These are phyloP conservation scores for Sitta carolinensis DNA, from an alignment of 2,797 vertebrate genomes.

Conservation along the genomic window DNA sequence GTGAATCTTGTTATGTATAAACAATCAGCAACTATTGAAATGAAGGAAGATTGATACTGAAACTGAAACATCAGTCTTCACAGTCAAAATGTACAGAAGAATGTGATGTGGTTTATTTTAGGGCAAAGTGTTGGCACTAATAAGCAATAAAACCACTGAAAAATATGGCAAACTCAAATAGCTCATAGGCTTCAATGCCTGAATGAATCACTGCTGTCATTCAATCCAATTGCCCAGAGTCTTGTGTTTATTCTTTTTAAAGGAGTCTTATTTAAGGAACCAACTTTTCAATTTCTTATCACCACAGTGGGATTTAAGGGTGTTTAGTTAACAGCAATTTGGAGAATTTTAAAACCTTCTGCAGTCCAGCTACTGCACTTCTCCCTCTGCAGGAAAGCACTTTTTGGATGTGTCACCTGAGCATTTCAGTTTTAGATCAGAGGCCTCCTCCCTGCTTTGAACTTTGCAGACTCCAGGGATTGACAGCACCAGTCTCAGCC, in stretches of 20 bases:
- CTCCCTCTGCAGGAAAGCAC: neutral
- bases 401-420: neutral
- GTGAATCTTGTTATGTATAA: neutral
- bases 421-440: slow-evolving; percentile 4
- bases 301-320: neutral
- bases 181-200: neutral
- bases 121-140: neutral
- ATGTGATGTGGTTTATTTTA: neutral
- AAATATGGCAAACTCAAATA: neutral
- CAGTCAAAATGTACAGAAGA: neutral
- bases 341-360: neutral
- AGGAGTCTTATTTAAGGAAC: neutral
- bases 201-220: neutral
- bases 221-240: neutral
- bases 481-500: neutral
- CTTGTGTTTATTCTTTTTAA: neutral
- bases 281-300: neutral
- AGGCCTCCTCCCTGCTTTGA: slow-evolving; percentile 14
- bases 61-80: neutral
- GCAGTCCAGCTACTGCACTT: neutral
- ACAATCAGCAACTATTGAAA: neutral
- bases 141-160: neutral
- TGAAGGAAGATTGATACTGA: neutral
- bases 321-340: neutral
- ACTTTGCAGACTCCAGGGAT: neutral